Percentiles rank a stretch among this genome's conserved stretches.
These are phyloP conservation scores for Notodonta ziczac DNA, from an alignment of 2,888 invertebrate genomes.

Conservation along the genomic window DNA sequence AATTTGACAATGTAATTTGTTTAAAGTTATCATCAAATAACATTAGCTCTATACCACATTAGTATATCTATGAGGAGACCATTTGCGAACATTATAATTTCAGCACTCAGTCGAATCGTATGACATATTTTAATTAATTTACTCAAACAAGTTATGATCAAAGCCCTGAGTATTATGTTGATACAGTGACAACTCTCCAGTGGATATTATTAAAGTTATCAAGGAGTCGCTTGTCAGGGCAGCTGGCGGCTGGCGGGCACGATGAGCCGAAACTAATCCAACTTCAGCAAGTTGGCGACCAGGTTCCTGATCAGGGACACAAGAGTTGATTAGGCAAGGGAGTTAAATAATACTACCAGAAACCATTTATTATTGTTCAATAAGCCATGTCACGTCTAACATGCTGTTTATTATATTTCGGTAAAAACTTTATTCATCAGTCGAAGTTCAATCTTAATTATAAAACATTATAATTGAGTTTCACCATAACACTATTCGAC, in stretches of 20 bases:
- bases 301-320: constrained; percentile 7
- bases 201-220: constrained; percentile 63
- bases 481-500: too few species aligned
- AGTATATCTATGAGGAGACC: background rate
- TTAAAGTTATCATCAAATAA: too few species aligned
- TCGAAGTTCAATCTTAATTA: too few species aligned
- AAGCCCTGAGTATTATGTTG: constrained; percentile 36
- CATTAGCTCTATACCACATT: too few species aligned
- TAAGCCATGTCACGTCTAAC: too few species aligned
- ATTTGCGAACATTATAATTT: background rate
- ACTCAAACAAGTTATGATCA: constrained; percentile 5
- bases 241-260: constrained; percentile 35
- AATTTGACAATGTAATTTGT: too few species aligned
- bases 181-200: constrained; percentile 44
- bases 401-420: too few species aligned
- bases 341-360: too few species aligned
- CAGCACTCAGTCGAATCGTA: background rate
- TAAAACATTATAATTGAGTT: too few species aligned
- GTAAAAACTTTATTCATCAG: too few species aligned
- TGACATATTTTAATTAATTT: constrained; percentile 3
- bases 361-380: too few species aligned
- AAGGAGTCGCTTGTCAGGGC: constrained; percentile 30
- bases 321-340: constrained; percentile 16
- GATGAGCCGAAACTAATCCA: constrained; percentile 64
- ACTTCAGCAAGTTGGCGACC: constrained; percentile 46